These are phyloP conservation scores for Sphinx pinastri DNA, from an alignment of 2,888 invertebrate genomes.

Conservation along the genomic window DNA sequence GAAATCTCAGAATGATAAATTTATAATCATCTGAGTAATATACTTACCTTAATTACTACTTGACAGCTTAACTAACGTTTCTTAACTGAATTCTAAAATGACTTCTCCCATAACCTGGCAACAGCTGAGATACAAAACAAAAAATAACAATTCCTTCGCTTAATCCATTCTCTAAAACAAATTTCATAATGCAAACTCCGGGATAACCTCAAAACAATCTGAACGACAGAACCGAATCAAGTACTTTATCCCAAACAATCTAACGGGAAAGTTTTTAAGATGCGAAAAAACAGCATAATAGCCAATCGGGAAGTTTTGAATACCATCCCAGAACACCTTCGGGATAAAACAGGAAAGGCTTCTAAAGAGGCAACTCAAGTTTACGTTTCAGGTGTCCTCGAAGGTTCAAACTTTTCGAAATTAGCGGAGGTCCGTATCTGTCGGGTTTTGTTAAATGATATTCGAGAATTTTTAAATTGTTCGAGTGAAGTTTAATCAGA, in stretches of 20 bases:
- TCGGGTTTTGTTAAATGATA: constrained; percentile 8
- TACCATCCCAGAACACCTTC: constrained; percentile 53
- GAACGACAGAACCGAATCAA: constrained; percentile 11
- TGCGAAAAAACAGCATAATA: constrained; percentile 58
- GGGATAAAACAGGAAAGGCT: constrained; percentile 52
- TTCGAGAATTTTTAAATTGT: background rate
- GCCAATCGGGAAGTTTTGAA: constrained; percentile 64
- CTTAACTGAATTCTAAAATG: too few relatives aligned
- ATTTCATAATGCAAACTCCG: constrained; percentile 2
- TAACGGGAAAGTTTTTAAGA: constrained; percentile 22
- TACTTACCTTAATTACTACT: too few relatives aligned
- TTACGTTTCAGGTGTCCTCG: constrained; percentile 64
- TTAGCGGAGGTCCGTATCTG: constrained; percentile 44
- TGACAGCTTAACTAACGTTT: too few relatives aligned
- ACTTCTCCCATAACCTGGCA: too few relatives aligned
- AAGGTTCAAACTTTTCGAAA: constrained; percentile 52
- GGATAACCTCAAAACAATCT: background rate
- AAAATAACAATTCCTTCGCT: background rate
- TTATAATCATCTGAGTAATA: too few relatives aligned
- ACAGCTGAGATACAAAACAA: background rate
- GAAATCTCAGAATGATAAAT: too few relatives aligned
- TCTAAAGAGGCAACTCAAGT: constrained; percentile 52
- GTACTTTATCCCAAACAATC: constrained; percentile 24
- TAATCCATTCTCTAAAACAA: constrained; percentile 1
- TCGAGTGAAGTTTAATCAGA: background rate